Percentiles rank a stretch among this genome's conserved stretches.
Conservation (phyloP, 2,888 invertebrate genomes). For the Hemistola chrysoprasaria region DNA sequence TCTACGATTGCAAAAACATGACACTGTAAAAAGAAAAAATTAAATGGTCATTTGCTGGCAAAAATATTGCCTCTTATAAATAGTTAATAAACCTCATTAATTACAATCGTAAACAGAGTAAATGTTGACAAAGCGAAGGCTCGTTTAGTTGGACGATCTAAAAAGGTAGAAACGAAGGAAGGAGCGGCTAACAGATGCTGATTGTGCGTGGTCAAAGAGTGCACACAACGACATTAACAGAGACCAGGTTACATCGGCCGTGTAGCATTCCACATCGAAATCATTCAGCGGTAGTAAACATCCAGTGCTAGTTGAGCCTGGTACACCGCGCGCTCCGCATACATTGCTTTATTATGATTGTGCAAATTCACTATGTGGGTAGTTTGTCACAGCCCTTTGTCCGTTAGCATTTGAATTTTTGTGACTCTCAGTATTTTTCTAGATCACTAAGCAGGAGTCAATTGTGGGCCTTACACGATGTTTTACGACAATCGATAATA, state of each 20-base stretch:
- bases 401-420: conserved; percentile 17
- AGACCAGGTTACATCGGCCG: conserved; percentile 55
- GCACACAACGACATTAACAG: conserved; percentile 67
- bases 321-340: conserved; percentile 73
- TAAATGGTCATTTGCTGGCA: no score
- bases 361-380: conserved; percentile 36
- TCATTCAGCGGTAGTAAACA: conserved; percentile 69
- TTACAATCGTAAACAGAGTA: conserved; percentile 13
- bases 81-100: conserved; percentile 11
- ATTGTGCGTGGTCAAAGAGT: conserved; percentile 68
- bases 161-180: conserved; percentile 78
- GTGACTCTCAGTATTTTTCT: conserved; percentile 9
- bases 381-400: conserved; percentile 32
- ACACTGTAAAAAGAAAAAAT: no score
- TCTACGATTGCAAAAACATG: no score
- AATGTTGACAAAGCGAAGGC: conserved; percentile 58
- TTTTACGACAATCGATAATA: no score
- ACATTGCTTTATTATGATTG: conserved; percentile 39
- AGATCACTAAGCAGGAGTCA: background rate
- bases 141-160: conserved; percentile 77
- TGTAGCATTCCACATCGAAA: conserved; percentile 75
- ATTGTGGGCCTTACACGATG: no score
- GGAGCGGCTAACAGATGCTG: conserved; percentile 76
- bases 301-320: conserved; percentile 58
- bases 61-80: no score